Evolutionary conservation across 1,140 invertebrate species (phyloP).

Genomic region (Neodiprion pinetum): DNA sequence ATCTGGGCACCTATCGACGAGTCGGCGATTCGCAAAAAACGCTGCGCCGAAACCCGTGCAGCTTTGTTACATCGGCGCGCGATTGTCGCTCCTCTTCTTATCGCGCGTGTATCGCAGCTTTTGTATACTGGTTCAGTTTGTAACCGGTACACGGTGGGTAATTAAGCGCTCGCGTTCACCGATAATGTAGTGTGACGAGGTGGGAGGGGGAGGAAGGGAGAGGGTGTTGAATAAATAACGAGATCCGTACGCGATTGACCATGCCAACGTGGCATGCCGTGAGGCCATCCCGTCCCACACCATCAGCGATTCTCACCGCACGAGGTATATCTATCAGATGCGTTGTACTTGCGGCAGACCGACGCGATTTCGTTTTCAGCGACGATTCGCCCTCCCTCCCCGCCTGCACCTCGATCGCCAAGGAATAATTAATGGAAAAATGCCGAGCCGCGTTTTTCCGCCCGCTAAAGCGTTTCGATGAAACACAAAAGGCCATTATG

Average conservation of each 20-base stretch:
- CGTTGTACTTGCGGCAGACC: too few species aligned
- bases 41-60: too few species aligned
- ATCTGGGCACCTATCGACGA: too few species aligned
- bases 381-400: too few species aligned
- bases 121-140: not conserved
- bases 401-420: too few species aligned
- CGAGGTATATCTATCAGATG: too few species aligned
- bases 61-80: too few species aligned
- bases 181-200: not conserved
- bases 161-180: not conserved
- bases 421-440: not conserved
- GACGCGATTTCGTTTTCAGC: too few species aligned
- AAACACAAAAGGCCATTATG: not conserved
- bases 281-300: too few species aligned
- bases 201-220: not conserved
- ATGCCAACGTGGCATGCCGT: not conserved
- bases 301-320: too few species aligned
- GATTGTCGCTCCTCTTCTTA: not conserved
- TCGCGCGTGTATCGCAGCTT: not conserved
- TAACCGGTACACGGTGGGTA: not conserved
- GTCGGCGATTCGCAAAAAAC: too few species aligned
- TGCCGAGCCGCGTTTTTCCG: not conserved
- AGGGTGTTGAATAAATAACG: not conserved
- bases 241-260: not conserved
- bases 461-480: not conserved